Conservation (phyloP, 2,113 vertebrate genomes). For the Poeciliopsis retropinna region DNA sequence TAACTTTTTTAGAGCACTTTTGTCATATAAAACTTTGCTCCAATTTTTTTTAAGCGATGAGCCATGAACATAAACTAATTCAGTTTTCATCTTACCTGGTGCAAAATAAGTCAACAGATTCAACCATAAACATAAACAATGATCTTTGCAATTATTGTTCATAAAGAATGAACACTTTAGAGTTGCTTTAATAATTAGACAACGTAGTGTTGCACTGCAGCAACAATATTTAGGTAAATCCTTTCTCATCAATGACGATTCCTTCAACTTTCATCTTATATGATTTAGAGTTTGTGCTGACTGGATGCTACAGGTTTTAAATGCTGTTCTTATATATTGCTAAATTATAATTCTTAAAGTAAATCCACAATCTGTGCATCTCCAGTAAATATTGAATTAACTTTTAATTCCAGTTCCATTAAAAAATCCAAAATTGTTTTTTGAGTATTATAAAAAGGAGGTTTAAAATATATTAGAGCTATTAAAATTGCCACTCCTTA, state of each 20-base stretch:
- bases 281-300: too few species aligned
- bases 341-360: neutral
- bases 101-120: neutral
- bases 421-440: neutral
- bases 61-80: neutral
- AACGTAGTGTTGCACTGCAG: too few species aligned
- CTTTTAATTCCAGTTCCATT: neutral
- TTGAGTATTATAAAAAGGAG: neutral
- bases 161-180: neutral
- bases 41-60: neutral
- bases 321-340: too few species aligned
- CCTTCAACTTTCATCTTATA: too few species aligned
- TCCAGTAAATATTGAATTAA: neutral
- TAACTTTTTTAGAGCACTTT: neutral
- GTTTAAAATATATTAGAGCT: neutral
- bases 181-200: too few species aligned
- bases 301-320: too few species aligned
- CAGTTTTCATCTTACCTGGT: neutral
- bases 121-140: neutral
- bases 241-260: too few species aligned
- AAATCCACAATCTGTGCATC: neutral
- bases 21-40: neutral
- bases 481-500: neutral
- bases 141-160: too few species aligned
- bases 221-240: too few species aligned